These are phyloP conservation scores for Smithornis capensis DNA, from an alignment of 2,113 vertebrate genomes.

Conservation along the genomic window DNA sequence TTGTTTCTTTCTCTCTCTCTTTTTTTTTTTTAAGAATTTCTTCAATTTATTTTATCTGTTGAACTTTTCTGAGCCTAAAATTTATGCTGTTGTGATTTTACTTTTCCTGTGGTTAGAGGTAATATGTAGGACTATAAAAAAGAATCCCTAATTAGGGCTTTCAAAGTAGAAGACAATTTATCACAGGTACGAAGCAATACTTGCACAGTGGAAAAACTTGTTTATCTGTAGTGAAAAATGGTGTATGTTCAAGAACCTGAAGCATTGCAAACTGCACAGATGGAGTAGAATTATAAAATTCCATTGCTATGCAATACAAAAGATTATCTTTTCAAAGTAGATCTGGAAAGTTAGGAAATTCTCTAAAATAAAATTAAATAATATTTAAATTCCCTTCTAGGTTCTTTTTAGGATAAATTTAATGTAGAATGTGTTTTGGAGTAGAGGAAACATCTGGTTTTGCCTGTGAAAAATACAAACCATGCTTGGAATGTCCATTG, in stretches of 20 bases:
- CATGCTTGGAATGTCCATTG: neutral
- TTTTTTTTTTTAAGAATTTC: neutral
- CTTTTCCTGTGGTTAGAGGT: neutral
- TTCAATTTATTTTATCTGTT: neutral
- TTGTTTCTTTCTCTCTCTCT: neutral
- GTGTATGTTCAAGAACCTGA: neutral
- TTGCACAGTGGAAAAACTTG: neutral
- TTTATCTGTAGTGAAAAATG: neutral
- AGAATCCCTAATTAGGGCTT: neutral
- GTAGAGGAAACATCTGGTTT: neutral
- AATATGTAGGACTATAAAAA: neutral
- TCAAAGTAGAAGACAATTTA: neutral
- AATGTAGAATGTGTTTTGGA: neutral
- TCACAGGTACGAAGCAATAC: neutral
- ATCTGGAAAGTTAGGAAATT: neutral
- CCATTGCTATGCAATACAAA: neutral
- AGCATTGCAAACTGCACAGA: neutral
- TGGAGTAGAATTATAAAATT: neutral
- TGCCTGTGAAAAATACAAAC: neutral
- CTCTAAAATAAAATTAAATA: neutral
- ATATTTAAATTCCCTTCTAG: neutral
- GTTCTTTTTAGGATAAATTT: neutral
- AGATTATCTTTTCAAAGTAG: neutral
- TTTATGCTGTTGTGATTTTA: neutral
- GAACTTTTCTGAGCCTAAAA: neutral